Conservation (phyloP, 2,888 invertebrate species). For the Lissocephala sabroskyi region DNA sequence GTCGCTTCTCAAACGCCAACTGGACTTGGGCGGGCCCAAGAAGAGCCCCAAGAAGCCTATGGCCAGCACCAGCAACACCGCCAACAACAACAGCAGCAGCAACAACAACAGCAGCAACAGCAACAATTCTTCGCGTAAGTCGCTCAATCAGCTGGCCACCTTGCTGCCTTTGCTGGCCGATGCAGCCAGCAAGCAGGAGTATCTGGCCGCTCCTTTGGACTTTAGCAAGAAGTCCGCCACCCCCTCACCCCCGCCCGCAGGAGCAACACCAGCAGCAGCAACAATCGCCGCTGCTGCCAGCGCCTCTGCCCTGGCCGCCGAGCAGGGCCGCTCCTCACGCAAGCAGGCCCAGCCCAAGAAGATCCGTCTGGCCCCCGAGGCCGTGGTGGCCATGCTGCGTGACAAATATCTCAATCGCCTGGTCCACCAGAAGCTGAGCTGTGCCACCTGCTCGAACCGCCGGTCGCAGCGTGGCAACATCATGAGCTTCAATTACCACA, state of each 20-base stretch:
- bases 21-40: conserved; percentile 50
- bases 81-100: not conserved
- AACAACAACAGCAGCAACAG: conserved; percentile 1
- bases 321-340: conserved; percentile 69
- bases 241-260: not conserved
- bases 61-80: conserved; percentile 7
- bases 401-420: conserved; percentile 72
- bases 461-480: conserved; percentile 44
- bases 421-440: conserved; percentile 69
- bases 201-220: conserved; percentile 60
- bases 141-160: conserved; percentile 62
- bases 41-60: conserved; percentile 53
- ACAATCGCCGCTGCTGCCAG: no score
- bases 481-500: conserved; percentile 73
- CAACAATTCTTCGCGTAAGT: conserved; percentile 44
- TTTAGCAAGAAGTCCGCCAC: conserved; percentile 57
- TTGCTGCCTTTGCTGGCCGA: conserved; percentile 62
- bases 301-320: conserved; percentile 4
- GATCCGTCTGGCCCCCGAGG: conserved; percentile 66
- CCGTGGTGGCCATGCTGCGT: conserved; percentile 66
- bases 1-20: conserved; percentile 56
- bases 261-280: no score
- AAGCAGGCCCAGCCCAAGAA: conserved; percentile 75
- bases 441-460: conserved; percentile 50
- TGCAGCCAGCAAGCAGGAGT: conserved; percentile 65